Evolutionary conservation across 92 coral and sea anemone genomes (phyloP).

Genomic region (Actinostola sp.): DNA sequence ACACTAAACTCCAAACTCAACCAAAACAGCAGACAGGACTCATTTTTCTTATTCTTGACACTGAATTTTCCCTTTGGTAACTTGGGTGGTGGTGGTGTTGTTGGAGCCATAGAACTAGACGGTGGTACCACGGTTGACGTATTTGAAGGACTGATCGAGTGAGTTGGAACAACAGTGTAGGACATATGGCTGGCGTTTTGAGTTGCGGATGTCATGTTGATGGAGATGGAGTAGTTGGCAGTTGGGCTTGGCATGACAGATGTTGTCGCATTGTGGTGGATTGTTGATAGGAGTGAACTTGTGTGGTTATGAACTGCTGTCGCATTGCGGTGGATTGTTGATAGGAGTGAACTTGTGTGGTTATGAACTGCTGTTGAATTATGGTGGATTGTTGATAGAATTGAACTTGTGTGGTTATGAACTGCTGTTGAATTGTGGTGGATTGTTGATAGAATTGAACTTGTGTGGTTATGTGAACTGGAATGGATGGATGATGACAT

Average conservation of each 20-base stretch:
- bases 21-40: constrained; percentile 63
- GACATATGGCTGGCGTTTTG: constrained; percentile 22
- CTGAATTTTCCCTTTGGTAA: constrained; percentile 61
- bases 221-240: constrained; percentile 4
- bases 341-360: not conserved
- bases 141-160: constrained; percentile 37
- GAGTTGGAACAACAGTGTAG: constrained; percentile 37
- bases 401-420: not conserved
- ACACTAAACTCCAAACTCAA: constrained; percentile 55
- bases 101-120: constrained; percentile 35
- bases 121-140: constrained; percentile 51
- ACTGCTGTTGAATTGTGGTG: not conserved
- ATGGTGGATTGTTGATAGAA: constrained; percentile 12
- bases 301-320: not conserved
- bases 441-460: constrained; percentile 6
- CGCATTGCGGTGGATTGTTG: constrained; percentile 1
- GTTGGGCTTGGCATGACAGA: constrained; percentile 5
- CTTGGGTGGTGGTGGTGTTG: constrained; percentile 26
- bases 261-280: constrained; percentile 8
- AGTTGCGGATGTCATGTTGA: constrained; percentile 2
- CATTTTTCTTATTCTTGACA: constrained; percentile 46
- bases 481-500: constrained; percentile 3
- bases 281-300: not conserved
- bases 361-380: not conserved
- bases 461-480: not conserved